These are phyloP conservation scores for Oenanthe melanoleuca DNA, from an alignment of 2,113 vertebrate genomes.

Conservation along the genomic window DNA sequence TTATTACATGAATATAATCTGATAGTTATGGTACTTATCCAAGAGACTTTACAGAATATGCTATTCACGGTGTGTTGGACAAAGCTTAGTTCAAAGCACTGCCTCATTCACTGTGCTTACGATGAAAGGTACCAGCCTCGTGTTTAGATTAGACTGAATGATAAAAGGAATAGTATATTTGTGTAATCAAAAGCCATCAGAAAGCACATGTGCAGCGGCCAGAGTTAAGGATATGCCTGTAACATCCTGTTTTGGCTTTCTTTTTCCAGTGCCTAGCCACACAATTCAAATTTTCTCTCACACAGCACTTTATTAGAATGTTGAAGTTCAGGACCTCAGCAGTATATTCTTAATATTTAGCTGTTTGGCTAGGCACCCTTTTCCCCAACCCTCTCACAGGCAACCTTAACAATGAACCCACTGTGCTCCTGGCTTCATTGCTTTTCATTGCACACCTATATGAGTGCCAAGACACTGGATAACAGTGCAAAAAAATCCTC, in stretches of 20 bases:
- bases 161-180: slow-evolving; percentile 21
- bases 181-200: slow-evolving; percentile 5
- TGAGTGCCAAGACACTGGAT: neutral
- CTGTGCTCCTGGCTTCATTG: slow-evolving; percentile 22
- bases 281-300: neutral
- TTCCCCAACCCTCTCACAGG: neutral
- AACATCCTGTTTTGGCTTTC: neutral
- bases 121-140: neutral
- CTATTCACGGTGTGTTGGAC: slow-evolving; percentile 4
- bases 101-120: neutral
- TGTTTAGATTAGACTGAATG: slow-evolving; percentile 7
- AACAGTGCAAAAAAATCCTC: neutral
- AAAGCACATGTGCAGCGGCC: neutral
- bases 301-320: neutral
- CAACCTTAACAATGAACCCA: slow-evolving; percentile 40
- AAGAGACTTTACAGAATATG: slow-evolving; percentile 16
- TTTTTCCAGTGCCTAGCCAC: neutral
- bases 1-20: slow-evolving; percentile 35
- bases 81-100: slow-evolving; percentile 36
- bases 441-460: slow-evolving; percentile 43
- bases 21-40: slow-evolving; percentile 15
- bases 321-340: neutral
- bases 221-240: neutral
- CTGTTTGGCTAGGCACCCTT: neutral
- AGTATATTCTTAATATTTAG: neutral